phyloP scores from a whole-genome alignment of 1,140 invertebrate genomes.

The Planococcus citri region DNA sequence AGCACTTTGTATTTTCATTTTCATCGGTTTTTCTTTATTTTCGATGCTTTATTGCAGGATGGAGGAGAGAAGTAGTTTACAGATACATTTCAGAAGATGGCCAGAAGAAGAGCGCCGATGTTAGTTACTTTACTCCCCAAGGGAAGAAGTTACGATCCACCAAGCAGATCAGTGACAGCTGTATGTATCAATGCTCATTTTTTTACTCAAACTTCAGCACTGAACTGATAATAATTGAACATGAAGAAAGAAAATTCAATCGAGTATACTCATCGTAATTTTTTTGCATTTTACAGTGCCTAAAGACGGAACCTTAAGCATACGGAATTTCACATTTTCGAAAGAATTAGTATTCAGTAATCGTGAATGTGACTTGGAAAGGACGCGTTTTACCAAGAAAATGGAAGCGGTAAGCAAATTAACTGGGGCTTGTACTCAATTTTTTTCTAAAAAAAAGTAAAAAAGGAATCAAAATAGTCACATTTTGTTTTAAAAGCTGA shows the following conservation, averaged over 20 bases:
- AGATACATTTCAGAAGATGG: slow-evolving; percentile 36
- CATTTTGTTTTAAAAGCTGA: no score
- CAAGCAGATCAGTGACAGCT: slow-evolving; percentile 42
- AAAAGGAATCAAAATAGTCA: no score
- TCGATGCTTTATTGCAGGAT: slow-evolving; percentile 36
- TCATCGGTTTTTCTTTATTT: no score
- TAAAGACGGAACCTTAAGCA: slow-evolving; percentile 39
- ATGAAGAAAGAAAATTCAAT: no score
- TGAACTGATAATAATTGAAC: no score
- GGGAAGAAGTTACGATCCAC: slow-evolving; percentile 58
- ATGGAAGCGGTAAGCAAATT: neutral
- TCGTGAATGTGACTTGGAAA: slow-evolving; percentile 42
- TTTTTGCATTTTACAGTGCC: slow-evolving; percentile 33
- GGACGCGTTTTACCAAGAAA: slow-evolving; percentile 34
- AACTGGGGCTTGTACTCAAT: no score
- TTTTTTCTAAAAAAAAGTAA: no score
- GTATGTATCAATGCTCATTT: neutral
- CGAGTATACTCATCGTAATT: no score
- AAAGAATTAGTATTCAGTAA: slow-evolving; percentile 56
- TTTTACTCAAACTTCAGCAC: no score
- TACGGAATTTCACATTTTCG: slow-evolving; percentile 63
- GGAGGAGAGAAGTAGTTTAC: slow-evolving; percentile 60
- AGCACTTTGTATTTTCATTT: no score
- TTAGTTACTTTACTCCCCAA: slow-evolving; percentile 60
- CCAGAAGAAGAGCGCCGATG: slow-evolving; percentile 45